Conservation (phyloP, 2,888 invertebrate species). For the Drepanosiphum platanoidis region DNA sequence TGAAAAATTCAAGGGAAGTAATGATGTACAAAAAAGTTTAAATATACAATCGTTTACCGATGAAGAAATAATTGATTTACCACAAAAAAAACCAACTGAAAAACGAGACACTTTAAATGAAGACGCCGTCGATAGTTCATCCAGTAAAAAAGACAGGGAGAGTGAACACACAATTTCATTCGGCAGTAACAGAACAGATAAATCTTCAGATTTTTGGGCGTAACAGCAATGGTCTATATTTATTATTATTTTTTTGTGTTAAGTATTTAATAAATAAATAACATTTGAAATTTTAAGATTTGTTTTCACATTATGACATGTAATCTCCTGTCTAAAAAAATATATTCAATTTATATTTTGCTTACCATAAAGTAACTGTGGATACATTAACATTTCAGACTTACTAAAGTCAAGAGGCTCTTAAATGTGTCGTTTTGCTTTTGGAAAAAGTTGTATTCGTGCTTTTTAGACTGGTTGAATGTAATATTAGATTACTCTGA, state of each 20-base stretch:
- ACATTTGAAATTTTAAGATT: too few relatives aligned
- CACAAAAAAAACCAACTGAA: background rate
- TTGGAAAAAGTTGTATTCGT: too few relatives aligned
- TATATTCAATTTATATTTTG: too few relatives aligned
- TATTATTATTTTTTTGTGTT: background rate
- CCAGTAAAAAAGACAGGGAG: conserved; percentile 35
- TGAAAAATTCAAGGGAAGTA: background rate
- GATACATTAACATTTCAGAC: too few relatives aligned
- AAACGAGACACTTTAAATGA: background rate
- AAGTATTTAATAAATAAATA: background rate
- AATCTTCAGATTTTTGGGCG: conserved; percentile 52
- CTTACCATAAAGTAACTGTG: too few relatives aligned
- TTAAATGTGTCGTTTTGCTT: too few relatives aligned
- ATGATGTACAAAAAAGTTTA: background rate
- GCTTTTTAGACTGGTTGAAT: too few relatives aligned
- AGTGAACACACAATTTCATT: conserved; percentile 50
- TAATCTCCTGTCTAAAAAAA: too few relatives aligned
- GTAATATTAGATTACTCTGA: too few relatives aligned
- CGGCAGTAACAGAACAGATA: conserved; percentile 54
- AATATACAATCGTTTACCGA: background rate
- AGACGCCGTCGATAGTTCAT: background rate
- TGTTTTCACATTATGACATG: background rate
- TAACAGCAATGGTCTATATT: background rate
- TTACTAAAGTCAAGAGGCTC: too few relatives aligned
- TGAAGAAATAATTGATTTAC: background rate